Evolutionary conservation across 2,797 vertebrate genomes (phyloP).

Genomic region (Xiphorhynchus erythropygius): DNA sequence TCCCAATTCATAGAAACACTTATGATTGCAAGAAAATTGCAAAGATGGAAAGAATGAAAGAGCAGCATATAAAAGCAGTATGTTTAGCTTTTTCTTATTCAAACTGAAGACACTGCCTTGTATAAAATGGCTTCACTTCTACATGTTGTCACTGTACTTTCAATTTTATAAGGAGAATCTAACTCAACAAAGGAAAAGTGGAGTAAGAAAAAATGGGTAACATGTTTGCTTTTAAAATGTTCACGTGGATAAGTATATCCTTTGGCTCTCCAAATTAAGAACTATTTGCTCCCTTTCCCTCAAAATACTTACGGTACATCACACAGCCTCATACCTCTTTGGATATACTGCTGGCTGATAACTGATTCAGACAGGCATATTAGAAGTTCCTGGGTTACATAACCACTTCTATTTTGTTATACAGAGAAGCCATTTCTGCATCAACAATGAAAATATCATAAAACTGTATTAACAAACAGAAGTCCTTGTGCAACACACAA

Average conservation of each 20-base stretch:
- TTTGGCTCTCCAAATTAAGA: conserved; percentile 47
- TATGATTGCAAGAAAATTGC: not conserved
- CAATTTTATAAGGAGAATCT: not conserved
- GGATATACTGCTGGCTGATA: conserved; percentile 52
- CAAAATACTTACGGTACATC: conserved; percentile 64
- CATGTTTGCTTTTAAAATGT: conserved; percentile 30
- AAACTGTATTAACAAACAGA: conserved; percentile 61
- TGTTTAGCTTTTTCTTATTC: conserved; percentile 21
- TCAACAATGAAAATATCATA: conserved; percentile 54
- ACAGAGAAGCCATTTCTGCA: conserved; percentile 50
- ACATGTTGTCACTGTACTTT: not conserved
- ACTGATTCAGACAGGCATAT: conserved; percentile 50
- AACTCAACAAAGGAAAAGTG: conserved; percentile 2
- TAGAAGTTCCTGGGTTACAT: conserved; percentile 36
- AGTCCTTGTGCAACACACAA: conserved; percentile 69
- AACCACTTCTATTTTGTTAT: conserved; percentile 42
- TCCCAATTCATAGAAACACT: conserved; percentile 4
- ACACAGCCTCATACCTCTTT: conserved; percentile 25
- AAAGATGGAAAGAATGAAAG: not conserved
- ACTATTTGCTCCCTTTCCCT: conserved; percentile 66
- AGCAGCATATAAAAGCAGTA: conserved; percentile 31
- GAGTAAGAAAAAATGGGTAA: conserved; percentile 52
- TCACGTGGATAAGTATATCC: not conserved
- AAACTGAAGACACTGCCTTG: conserved; percentile 52
- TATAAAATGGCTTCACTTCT: not conserved